Evolutionary conservation across 53 echinoderm and acorn worm genomes (phyloP).

Genomic region (Holothuria leucospilota): DNA sequence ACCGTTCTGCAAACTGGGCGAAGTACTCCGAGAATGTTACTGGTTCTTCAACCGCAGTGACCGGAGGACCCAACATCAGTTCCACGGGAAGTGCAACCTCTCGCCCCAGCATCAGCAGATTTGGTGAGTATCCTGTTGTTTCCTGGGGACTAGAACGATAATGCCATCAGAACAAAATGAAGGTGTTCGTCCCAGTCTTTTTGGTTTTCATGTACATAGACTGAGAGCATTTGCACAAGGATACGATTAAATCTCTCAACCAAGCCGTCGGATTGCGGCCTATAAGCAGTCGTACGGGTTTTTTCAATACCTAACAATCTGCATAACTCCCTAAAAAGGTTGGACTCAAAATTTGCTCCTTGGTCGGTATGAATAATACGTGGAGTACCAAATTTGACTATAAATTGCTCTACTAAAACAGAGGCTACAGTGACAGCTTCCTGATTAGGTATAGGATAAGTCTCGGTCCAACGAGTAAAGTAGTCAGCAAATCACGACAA

Average conservation of each 20-base stretch:
- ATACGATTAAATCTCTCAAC: slow-evolving; percentile 47
- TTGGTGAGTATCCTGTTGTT: slow-evolving; percentile 19
- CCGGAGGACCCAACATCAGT: slow-evolving; percentile 14
- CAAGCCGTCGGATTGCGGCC: slow-evolving; percentile 31
- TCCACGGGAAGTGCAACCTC: slow-evolving; percentile 29
- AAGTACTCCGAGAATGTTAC: background rate
- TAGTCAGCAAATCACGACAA: too few species aligned
- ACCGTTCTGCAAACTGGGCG: background rate
- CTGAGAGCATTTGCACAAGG: slow-evolving; percentile 4
- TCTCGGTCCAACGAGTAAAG: slow-evolving; percentile 46
- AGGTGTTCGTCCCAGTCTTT: slow-evolving; percentile 44
- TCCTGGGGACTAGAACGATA: slow-evolving; percentile 27
- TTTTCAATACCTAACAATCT: too few species aligned
- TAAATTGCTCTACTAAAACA: too few species aligned
- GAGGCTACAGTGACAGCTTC: slow-evolving; percentile 45
- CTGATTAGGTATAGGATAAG: slow-evolving; percentile 49
- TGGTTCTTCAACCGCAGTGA: background rate
- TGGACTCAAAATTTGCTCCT: too few species aligned
- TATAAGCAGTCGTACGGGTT: slow-evolving; percentile 11
- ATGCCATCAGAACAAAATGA: slow-evolving; percentile 21
- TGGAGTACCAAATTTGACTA: too few species aligned
- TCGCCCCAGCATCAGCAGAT: slow-evolving; percentile 26
- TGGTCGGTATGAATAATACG: too few species aligned
- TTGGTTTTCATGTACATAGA: slow-evolving; percentile 25
- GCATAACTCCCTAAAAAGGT: background rate